These are phyloP conservation scores for Patella caerulea DNA, from an alignment of 2,888 invertebrate genomes.

Conservation along the genomic window DNA sequence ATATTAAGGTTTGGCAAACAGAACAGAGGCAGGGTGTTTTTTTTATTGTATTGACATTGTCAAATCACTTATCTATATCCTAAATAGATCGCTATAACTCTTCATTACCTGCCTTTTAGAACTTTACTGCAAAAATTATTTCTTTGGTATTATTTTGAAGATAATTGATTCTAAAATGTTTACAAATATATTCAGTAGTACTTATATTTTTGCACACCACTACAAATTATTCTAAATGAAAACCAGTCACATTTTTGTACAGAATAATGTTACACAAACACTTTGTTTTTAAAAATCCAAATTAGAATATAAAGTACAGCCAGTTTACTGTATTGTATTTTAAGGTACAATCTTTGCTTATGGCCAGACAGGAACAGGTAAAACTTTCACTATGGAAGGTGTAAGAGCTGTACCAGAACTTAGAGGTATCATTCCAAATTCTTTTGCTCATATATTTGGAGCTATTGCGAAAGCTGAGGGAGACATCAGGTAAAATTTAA, in stretches of 20 bases:
- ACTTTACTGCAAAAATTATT: too few species aligned
- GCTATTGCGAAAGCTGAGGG: conserved; percentile 95
- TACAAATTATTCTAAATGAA: too few species aligned
- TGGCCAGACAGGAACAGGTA: conserved; percentile 90
- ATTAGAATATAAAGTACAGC: background rate
- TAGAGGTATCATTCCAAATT: conserved; percentile 97
- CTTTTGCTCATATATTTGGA: conserved; percentile 98
- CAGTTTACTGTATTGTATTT: conserved; percentile 25
- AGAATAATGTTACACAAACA: background rate
- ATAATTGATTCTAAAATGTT: too few species aligned
- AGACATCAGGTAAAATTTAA: conserved; percentile 82
- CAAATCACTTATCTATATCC: too few species aligned
- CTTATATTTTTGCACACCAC: too few species aligned
- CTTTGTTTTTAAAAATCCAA: background rate
- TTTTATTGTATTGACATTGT: too few species aligned
- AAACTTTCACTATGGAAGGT: conserved; percentile 99
- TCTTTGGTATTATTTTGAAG: too few species aligned
- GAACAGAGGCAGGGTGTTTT: too few species aligned
- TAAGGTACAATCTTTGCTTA: conserved; percentile 78
- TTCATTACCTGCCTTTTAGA: too few species aligned
- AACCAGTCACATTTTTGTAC: background rate
- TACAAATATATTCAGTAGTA: too few species aligned
- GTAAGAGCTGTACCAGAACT: conserved; percentile 88
- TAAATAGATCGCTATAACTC: too few species aligned
- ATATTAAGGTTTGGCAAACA: too few species aligned